phyloP scores from a whole-genome alignment of 2,113 vertebrate genomes.

The Ptyas mucosa region DNA sequence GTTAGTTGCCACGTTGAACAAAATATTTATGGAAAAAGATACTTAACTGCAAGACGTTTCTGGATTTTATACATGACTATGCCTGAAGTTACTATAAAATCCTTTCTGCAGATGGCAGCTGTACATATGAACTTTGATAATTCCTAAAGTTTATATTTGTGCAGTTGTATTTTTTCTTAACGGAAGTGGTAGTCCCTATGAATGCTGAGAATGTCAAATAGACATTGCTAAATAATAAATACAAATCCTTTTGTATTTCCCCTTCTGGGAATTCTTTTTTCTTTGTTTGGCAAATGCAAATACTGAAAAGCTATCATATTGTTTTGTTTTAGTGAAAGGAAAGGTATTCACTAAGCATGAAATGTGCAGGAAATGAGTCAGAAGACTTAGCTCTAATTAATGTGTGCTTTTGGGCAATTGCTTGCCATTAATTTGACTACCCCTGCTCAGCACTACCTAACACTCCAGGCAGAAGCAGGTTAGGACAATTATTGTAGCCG shows the following conservation, averaged over 20 bases:
- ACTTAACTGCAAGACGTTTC: background rate
- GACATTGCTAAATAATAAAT: background rate
- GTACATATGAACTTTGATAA: background rate
- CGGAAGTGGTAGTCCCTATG: background rate
- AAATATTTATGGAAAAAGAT: background rate
- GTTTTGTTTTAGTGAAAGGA: background rate
- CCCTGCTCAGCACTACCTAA: background rate
- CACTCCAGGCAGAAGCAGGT: background rate
- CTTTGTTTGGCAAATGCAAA: background rate
- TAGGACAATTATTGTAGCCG: constrained; percentile 4
- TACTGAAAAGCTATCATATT: background rate
- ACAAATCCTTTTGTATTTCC: background rate
- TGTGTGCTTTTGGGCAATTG: background rate
- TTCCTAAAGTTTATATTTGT: background rate
- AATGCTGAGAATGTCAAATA: background rate
- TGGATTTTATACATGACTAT: background rate
- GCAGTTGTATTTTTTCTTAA: background rate
- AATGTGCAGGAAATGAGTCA: background rate
- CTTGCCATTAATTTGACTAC: background rate
- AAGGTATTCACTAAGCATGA: background rate
- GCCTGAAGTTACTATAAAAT: background rate
- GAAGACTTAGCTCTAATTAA: background rate
- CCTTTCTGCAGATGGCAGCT: background rate
- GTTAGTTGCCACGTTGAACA: background rate
- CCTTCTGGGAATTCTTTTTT: background rate